phyloP scores from a whole-genome alignment of 2,888 invertebrate species.

The Cheilosia impressa region DNA sequence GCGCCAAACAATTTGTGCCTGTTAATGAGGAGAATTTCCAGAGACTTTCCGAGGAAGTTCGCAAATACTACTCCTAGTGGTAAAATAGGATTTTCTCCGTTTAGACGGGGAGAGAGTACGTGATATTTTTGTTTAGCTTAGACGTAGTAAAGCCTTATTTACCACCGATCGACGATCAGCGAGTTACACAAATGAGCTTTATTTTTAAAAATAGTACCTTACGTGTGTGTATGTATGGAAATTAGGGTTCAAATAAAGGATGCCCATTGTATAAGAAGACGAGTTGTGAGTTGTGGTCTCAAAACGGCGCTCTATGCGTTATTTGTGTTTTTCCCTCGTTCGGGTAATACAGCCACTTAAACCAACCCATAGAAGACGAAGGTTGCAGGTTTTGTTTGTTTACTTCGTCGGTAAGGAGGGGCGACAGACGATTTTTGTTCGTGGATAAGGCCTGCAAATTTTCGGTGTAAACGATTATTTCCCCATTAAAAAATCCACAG shows the following conservation, averaged over 20 bases:
- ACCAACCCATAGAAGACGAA: too few species aligned
- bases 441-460: too few species aligned
- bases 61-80: slow-evolving; percentile 89
- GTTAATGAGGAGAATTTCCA: slow-evolving; percentile 93
- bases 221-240: neutral
- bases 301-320: too few species aligned
- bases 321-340: too few species aligned
- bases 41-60: slow-evolving; percentile 90
- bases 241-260: neutral
- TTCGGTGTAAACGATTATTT: too few species aligned
- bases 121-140: slow-evolving; percentile 62
- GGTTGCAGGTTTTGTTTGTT: too few species aligned
- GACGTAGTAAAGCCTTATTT: slow-evolving; percentile 20
- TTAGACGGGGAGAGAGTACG: slow-evolving; percentile 18
- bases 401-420: too few species aligned
- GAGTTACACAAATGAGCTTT: slow-evolving; percentile 27
- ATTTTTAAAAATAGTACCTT: slow-evolving; percentile 24
- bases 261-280: too few species aligned
- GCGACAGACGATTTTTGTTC: too few species aligned
- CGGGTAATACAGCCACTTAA: too few species aligned
- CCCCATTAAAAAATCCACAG: too few species aligned
- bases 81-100: neutral
- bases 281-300: too few species aligned
- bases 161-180: slow-evolving; percentile 21
- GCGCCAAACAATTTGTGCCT: slow-evolving; percentile 92